These are phyloP conservation scores for Fratercula arctica DNA, from an alignment of 2,797 vertebrate genomes.

Conservation along the genomic window DNA sequence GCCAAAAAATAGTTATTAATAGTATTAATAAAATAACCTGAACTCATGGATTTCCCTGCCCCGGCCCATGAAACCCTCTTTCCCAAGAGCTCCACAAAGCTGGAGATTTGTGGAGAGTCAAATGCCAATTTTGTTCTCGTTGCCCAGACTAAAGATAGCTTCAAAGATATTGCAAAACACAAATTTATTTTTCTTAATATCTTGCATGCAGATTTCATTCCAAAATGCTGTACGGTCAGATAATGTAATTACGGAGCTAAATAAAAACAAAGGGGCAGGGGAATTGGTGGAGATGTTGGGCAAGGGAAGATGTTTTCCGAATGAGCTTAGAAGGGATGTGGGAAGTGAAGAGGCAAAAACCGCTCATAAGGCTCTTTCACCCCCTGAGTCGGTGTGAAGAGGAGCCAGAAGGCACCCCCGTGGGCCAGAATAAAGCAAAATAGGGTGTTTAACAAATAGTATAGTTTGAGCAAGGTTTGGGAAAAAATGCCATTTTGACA, in stretches of 20 bases:
- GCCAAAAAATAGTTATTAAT: slow-evolving; percentile 10
- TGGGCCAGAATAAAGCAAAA: neutral
- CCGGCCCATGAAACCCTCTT: neutral
- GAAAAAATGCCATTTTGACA: neutral
- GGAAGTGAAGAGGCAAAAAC: slow-evolving; percentile 4
- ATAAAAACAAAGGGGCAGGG: slow-evolving; percentile 16
- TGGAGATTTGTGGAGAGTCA: neutral
- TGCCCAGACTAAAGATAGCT: neutral
- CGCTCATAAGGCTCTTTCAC: neutral
- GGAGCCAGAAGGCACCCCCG: neutral
- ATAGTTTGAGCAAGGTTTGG: neutral
- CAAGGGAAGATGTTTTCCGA: neutral
- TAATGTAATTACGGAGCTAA: slow-evolving; percentile 31
- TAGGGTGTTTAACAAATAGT: neutral
- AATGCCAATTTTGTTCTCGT: neutral
- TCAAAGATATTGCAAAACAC: slow-evolving; percentile 15
- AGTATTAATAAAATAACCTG: neutral
- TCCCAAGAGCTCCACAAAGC: neutral
- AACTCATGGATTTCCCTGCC: neutral
- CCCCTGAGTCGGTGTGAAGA: fast-evolving
- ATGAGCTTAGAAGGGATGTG: slow-evolving; percentile 1
- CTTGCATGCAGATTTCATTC: slow-evolving; percentile 15
- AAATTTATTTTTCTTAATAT: slow-evolving; percentile 1
- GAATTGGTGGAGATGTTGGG: neutral
- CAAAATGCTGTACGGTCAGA: neutral